Evolutionary conservation across 2,797 vertebrate genomes (phyloP), one percentile per base, ranked within the genome.

Genomic region (Sphenodon punctatus): DNA sequence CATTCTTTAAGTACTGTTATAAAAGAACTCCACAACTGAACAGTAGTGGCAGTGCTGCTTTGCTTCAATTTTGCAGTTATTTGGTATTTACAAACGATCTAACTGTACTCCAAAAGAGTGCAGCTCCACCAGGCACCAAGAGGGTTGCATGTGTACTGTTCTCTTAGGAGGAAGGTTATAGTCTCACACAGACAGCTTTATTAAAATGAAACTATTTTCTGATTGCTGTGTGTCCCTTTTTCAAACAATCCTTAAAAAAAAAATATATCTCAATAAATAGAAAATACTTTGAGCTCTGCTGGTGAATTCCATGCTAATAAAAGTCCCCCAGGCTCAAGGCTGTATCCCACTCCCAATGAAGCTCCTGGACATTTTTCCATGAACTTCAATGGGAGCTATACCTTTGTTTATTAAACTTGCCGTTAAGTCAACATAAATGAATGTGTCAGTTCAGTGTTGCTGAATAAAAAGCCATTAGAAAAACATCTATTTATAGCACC

Each of bases 401-500:
- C 9, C 51, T 59, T 42, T 60, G 59, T 45, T 79, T 68, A 82
- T 79, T 65, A 68, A 56, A 6, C 23, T 75, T 49, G 36, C 68
- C 45, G 10, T 39, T 75, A 87, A 80, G 70, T 67, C 11, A 63
- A 43, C 25, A 16, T 53, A 22, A 63, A 38, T 71, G 46, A 69
- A 0, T 39, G 43, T 75, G 51, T 60, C 79, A 72, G 34, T 76
- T 89, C 51, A 61, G 0, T 75, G 42, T 60, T 67, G 49, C 67
- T 72, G 12, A 66, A 74, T 2, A 73, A 70, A 69, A 73, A 56
- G 0, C 20, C 69, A 4, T 75, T 76, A 72, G 61, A 84, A 65
- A 30, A 86, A 65, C 75, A 61, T 65, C 53, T 5, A 5, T 74
- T 76, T 88, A 72, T 89, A 88, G 59, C 30, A 5, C 56, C 48